These are phyloP conservation scores for Bombylius discolor DNA, from an alignment of 2,888 invertebrate species.

Conservation along the genomic window DNA sequence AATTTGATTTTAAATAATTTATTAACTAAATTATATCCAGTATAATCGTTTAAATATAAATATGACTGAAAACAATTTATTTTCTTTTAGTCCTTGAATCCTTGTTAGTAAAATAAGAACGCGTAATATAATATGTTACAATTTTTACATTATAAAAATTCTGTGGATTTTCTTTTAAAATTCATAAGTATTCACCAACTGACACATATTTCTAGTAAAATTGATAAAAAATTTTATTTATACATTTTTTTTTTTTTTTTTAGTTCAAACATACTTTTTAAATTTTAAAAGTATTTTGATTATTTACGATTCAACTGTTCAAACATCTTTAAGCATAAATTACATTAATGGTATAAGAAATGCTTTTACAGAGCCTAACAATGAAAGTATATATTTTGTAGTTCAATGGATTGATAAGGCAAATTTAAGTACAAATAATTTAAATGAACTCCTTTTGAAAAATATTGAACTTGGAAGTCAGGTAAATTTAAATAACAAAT, in stretches of 20 bases:
- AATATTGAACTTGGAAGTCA: conserved; percentile 25
- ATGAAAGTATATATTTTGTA: not conserved
- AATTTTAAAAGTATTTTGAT: conserved; percentile 25
- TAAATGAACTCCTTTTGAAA: conserved; percentile 21
- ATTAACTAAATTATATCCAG: no score
- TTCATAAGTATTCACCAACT: no score
- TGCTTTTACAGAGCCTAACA: not conserved
- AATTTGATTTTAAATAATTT: no score
- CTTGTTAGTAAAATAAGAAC: no score
- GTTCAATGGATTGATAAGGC: conserved; percentile 29
- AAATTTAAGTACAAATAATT: conserved; percentile 12
- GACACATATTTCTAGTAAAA: no score
- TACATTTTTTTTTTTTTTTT: not conserved
- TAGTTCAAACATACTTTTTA: conserved; percentile 26
- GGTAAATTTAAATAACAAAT: conserved; percentile 13
- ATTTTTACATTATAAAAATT: no score
- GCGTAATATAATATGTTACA: no score
- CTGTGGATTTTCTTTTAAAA: no score
- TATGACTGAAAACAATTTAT: no score
- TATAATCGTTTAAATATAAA: no score
- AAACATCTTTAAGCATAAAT: conserved; percentile 10
- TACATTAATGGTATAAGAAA: conserved; percentile 12
- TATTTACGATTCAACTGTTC: conserved; percentile 20
- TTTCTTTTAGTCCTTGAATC: no score
- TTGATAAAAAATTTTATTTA: no score